phyloP scores from a whole-genome alignment of 2,888 invertebrate species.

The Morpho helenor region DNA sequence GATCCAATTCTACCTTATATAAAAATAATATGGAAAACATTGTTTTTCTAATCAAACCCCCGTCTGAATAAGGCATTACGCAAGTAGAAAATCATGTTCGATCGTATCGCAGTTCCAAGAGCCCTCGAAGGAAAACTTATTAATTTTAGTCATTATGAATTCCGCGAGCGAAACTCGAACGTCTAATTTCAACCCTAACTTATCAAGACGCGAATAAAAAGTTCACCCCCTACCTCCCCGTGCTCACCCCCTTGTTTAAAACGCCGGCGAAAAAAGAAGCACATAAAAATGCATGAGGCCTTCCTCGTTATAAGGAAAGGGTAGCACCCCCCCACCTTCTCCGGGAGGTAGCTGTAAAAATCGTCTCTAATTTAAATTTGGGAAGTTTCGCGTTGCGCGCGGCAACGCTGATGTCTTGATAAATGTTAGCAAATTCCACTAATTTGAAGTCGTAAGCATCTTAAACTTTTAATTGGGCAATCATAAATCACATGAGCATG shows the following conservation, averaged over 20 bases:
- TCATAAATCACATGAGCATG: conserved; percentile 61
- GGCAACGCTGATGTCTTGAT: conserved; percentile 77
- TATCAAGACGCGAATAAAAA: conserved; percentile 81
- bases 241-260: conserved; percentile 80
- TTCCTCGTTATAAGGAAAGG: conserved; percentile 81
- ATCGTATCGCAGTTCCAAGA: conserved; percentile 40
- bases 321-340: conserved; percentile 66
- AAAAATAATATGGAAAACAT: not conserved
- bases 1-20: not conserved
- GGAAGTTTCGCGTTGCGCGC: conserved; percentile 75
- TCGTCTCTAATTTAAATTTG: conserved; percentile 80
- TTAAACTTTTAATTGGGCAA: conserved; percentile 75
- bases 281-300: conserved; percentile 81
- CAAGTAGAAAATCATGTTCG: conserved; percentile 34
- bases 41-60: conserved; percentile 3
- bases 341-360: conserved; percentile 77
- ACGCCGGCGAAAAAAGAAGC: conserved; percentile 80
- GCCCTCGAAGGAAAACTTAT: conserved; percentile 77
- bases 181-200: conserved; percentile 80
- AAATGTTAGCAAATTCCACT: conserved; percentile 75
- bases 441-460: conserved; percentile 72
- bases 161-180: conserved; percentile 79
- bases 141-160: conserved; percentile 80
- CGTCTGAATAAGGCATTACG: conserved; percentile 12
- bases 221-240: conserved; percentile 72